A percentile compares a stretch with the other conserved stretches of the same genome.
phyloP scores from a whole-genome alignment of 2,888 invertebrate genomes.

The Muscina levida region DNA sequence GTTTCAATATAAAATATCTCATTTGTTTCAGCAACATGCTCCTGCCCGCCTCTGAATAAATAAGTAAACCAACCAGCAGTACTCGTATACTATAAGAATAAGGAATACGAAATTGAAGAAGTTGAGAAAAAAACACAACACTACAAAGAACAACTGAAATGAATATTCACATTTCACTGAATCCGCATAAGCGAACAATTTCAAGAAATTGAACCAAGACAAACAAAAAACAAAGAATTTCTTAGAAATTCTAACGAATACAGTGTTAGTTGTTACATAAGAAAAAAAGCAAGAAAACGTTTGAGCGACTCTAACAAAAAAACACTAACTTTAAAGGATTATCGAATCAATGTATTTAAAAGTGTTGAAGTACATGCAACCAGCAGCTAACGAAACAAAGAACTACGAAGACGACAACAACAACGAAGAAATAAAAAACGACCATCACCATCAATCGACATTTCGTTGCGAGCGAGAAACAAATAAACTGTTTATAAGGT shows the following conservation, averaged over 20 bases:
- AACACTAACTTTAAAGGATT: conserved; percentile 37
- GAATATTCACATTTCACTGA: conserved; percentile 20
- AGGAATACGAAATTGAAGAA: no score
- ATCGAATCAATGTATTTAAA: conserved; percentile 56
- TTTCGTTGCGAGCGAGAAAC: not conserved
- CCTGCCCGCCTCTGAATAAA: not conserved
- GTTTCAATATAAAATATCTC: not conserved
- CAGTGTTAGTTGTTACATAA: no score
- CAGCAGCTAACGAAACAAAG: not conserved
- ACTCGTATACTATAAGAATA: not conserved
- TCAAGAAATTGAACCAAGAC: no score
- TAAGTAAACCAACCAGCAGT: not conserved
- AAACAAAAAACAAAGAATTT: no score
- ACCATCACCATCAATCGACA: no score
- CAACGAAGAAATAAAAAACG: conserved; percentile 23
- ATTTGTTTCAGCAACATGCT: not conserved
- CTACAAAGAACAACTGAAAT: conserved; percentile 6
- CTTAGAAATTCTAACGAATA: not conserved
- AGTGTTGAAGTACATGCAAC: conserved; percentile 39
- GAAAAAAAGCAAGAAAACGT: not conserved
- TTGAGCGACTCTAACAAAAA: conserved; percentile 17
- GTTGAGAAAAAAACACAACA: no score
- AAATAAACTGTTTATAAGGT: conserved; percentile 15
- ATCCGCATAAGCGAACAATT: not conserved
- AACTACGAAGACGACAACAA: conserved; percentile 8